These are phyloP conservation scores for Pseudochirops cupreus DNA, from an alignment of 2,797 vertebrate species.

Conservation along the genomic window DNA sequence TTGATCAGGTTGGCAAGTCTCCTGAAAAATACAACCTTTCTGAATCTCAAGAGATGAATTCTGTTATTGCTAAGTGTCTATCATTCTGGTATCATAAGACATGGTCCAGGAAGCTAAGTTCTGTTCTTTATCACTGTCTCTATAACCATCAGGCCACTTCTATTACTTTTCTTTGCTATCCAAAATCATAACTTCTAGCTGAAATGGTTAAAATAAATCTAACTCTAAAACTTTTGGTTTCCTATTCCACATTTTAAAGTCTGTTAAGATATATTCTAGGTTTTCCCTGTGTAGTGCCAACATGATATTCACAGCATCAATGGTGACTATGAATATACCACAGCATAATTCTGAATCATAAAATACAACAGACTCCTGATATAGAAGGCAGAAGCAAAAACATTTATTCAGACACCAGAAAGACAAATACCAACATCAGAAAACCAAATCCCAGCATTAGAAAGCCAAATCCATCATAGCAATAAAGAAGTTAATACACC, in stretches of 20 bases:
- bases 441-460: no score
- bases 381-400: no score
- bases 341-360: no score
- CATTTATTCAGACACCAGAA: no score
- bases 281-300: background rate
- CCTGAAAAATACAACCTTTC: background rate
- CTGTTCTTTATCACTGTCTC: background rate
- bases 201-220: background rate
- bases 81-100: background rate
- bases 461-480: no score
- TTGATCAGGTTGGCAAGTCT: background rate
- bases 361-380: no score
- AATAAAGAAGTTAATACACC: no score
- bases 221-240: background rate
- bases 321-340: no score
- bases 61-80: background rate
- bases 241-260: background rate
- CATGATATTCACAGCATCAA: no score
- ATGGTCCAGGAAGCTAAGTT: background rate
- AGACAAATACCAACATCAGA: no score
- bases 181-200: background rate
- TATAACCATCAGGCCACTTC: background rate
- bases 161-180: background rate
- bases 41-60: background rate
- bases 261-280: background rate